Base-by-base conservation (phyloP, 2,888 invertebrate species). In the Eueremaeus valkanovi region DNA sequence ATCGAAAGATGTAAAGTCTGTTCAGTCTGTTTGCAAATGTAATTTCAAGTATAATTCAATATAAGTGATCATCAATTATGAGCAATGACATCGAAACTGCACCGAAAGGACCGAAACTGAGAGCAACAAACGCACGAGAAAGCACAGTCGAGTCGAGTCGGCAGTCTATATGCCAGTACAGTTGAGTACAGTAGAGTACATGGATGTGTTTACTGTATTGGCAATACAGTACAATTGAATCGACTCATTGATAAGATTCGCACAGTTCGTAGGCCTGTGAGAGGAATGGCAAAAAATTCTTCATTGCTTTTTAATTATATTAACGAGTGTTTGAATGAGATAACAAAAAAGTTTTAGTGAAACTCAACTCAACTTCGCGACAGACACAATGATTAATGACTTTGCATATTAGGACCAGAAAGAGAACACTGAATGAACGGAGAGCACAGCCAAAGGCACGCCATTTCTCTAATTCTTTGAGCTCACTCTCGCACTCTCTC, bases 271-370 rank as follows among this genome's bases (percentile, higher is more conserved):
- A 42, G 13, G 68, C 40, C 33, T 40, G n/a, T n/a, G 63, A 31
- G 33, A n/a, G 63, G 36, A 42, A 63, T 16, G 27, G 27, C 31
- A 68, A 68, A 74, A 74, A 68, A 27, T 74, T 68, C 63, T 74
- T 76, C 76, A 76, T 76, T 63, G 76, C 76, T 74, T 76, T 76
- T 74, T 76, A 76, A 76, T 76, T 76, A 76, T 74, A 76, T 76
- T 72, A 72, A 58, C 55, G 74, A 55, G 68, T 76, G 76, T 70
- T 76, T 76, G 74, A 74, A 45, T 74, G 72, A 76, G 75, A 76
- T 76, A 76, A 76, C 70, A 70, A 74, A 75, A 61, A 75, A 68
- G 45, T 70, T 66, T 68, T 16, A 70, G 21, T 66, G 31, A 75
- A 75, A 66, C 66, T 73, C 31, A 36, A 73, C 55, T 61, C 61